Percentiles rank a stretch among this genome's conserved stretches.
phyloP scores from a whole-genome alignment of 1,140 invertebrate genomes.

The Diabrotica undecimpunctata region DNA sequence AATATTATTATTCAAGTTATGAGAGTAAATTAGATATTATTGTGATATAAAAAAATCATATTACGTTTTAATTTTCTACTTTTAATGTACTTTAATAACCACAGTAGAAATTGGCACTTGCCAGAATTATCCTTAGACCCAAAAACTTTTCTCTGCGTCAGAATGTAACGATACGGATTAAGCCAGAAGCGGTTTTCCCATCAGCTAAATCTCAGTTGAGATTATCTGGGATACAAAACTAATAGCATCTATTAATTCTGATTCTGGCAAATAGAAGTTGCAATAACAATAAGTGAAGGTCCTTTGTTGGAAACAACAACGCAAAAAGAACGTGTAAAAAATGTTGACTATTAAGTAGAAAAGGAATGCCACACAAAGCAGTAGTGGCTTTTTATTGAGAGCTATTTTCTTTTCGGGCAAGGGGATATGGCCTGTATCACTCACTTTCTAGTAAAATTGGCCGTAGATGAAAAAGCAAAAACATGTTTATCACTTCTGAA shows the following conservation, averaged over 20 bases:
- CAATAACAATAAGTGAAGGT: constrained; percentile 2
- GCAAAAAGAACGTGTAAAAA: neutral
- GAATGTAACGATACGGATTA: neutral
- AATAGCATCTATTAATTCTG: neutral
- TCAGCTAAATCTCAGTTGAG: neutral
- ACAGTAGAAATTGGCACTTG: too few relatives aligned
- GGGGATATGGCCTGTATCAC: neutral
- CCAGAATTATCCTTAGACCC: too few relatives aligned
- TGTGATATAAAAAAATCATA: too few relatives aligned
- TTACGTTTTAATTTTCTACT: too few relatives aligned
- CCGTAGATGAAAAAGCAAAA: neutral
- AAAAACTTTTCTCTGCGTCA: neutral
- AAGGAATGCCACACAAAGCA: neutral
- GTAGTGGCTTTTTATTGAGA: neutral
- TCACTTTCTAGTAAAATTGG: neutral
- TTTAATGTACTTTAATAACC: too few relatives aligned
- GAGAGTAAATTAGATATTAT: too few relatives aligned
- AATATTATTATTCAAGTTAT: too few relatives aligned
- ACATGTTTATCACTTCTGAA: neutral
- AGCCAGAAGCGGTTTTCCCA: neutral
- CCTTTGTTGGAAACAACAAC: constrained; percentile 2
- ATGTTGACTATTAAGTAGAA: constrained; percentile 3
- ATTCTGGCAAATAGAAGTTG: neutral
- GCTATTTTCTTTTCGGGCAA: neutral
- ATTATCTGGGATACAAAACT: constrained; percentile 1